Percentiles rank a stretch among this genome's conserved stretches.
phyloP scores from a whole-genome alignment of 1,140 invertebrate species.

The Formica selysi region DNA sequence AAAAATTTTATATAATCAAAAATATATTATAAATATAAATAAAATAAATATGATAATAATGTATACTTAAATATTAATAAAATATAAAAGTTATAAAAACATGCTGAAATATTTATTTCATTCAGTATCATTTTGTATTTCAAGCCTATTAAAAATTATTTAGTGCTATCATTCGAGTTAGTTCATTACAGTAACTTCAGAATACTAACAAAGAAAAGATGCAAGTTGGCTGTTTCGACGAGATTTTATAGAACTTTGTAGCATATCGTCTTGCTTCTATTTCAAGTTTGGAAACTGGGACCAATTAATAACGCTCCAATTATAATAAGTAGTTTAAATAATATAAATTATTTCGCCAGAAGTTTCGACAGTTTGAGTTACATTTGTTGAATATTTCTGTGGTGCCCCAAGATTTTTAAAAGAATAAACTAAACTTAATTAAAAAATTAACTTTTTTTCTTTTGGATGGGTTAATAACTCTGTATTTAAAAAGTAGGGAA shows the following conservation, averaged over 20 bases:
- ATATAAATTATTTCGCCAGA: slow-evolving; percentile 11
- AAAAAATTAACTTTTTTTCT: slow-evolving; percentile 13
- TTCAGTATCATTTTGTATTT: background rate
- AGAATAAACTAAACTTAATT: slow-evolving; percentile 49
- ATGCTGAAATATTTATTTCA: slow-evolving; percentile 1
- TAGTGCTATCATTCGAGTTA: background rate
- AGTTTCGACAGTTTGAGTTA: background rate
- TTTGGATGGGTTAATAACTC: background rate
- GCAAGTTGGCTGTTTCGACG: background rate
- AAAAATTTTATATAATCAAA: background rate
- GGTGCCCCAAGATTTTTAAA: slow-evolving; percentile 14
- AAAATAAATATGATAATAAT: background rate
- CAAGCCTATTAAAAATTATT: background rate
- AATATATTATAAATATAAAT: background rate
- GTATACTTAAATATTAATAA: background rate
- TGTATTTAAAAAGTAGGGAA: background rate
- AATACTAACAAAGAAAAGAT: background rate
- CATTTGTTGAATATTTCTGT: background rate
- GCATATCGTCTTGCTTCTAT: background rate
- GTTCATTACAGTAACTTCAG: background rate
- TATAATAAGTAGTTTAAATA: slow-evolving; percentile 6
- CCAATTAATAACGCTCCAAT: slow-evolving; percentile 32
- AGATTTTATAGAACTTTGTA: background rate
- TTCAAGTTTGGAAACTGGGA: slow-evolving; percentile 13
- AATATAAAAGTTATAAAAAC: background rate